phyloP scores from a whole-genome alignment of 64 coral and sea anemone genomes.

The Pachyseris speciosa region DNA sequence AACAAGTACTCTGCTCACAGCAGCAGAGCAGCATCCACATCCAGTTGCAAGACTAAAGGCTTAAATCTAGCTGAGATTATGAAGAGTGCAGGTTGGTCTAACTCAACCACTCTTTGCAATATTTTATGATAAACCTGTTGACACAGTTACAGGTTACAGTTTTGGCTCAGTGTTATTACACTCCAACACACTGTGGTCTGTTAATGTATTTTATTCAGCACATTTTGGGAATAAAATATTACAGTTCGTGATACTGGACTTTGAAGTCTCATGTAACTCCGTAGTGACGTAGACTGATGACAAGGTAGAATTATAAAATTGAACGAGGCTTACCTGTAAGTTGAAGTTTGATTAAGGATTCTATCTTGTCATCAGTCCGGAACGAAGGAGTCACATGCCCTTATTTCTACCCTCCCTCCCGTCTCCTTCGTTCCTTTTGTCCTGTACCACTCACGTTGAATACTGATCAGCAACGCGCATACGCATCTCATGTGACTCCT shows the following conservation, averaged over 20 bases:
- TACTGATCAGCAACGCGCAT: conserved; percentile 51
- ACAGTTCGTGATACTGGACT: neutral
- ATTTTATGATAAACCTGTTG: neutral
- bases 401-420: conserved; percentile 12
- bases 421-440: conserved; percentile 1
- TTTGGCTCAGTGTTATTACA: neutral
- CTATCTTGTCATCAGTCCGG: conserved; percentile 77
- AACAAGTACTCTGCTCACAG: conserved; percentile 42
- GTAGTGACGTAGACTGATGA: neutral
- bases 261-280: conserved; percentile 7
- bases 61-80: neutral
- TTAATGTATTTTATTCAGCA: neutral
- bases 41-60: conserved; percentile 1
- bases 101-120: neutral
- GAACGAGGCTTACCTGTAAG: conserved; percentile 48
- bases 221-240: neutral
- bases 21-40: conserved; percentile 34
- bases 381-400: conserved; percentile 76
- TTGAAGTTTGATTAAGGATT: conserved; percentile 56
- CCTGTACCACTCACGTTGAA: conserved; percentile 39
- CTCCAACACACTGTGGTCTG: neutral
- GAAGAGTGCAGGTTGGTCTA: conserved; percentile 7
- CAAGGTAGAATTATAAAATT: conserved; percentile 19
- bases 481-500: conserved; percentile 78
- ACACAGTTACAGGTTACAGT: neutral